Conservation (phyloP, 2,113 vertebrate genomes). For the Pionites leucogaster region DNA sequence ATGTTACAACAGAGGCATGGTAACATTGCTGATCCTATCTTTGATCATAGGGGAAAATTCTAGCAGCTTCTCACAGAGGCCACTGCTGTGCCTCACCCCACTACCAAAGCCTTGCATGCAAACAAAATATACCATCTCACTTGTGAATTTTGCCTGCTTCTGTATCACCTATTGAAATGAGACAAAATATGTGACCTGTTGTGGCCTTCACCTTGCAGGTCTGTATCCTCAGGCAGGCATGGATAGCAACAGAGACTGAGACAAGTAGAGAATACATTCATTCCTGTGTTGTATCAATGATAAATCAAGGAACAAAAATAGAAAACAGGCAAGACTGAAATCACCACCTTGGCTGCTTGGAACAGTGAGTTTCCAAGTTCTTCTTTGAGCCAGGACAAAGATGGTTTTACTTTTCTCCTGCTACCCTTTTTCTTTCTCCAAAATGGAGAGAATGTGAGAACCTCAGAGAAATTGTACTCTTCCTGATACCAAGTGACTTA, state of each 20-base stretch:
- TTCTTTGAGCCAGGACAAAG: background rate
- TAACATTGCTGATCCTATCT: background rate
- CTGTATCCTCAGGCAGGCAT: background rate
- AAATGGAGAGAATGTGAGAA: background rate
- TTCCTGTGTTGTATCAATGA: background rate
- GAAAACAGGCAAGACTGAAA: background rate
- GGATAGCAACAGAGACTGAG: background rate
- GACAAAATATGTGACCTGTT: background rate
- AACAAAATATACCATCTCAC: too few species aligned
- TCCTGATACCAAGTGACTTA: background rate
- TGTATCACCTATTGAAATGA: background rate
- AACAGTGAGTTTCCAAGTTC: background rate
- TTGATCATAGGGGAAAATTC: background rate
- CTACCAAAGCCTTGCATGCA: background rate
- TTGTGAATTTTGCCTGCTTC: background rate
- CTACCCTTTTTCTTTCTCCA: background rate
- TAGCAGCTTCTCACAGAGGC: background rate
- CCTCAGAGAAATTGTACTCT: background rate
- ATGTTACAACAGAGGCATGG: background rate
- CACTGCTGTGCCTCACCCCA: background rate
- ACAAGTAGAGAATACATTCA: background rate
- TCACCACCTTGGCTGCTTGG: background rate
- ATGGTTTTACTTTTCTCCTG: background rate
- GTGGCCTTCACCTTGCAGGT: background rate
- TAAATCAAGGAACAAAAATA: background rate